These are phyloP conservation scores for Drosophila cardini DNA, from an alignment of 1,140 invertebrate species.

Conservation along the genomic window DNA sequence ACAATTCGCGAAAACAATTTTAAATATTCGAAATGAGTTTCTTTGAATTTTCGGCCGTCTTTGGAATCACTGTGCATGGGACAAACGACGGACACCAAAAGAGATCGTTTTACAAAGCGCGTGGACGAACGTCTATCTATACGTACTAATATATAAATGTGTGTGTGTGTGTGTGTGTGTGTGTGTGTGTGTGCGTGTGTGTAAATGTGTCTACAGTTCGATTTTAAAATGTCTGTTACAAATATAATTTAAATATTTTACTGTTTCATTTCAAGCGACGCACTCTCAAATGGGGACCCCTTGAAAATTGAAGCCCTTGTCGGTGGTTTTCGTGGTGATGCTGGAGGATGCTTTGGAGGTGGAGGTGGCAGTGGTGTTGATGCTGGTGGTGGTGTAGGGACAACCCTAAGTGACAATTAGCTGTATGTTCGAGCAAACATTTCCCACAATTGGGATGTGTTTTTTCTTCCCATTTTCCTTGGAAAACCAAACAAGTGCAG, in stretches of 20 bases:
- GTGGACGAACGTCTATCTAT: constrained; percentile 41
- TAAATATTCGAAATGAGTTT: background rate
- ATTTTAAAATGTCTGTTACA: constrained; percentile 56
- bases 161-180: background rate
- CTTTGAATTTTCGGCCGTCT: background rate
- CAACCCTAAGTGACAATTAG: constrained; percentile 62
- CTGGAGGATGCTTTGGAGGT: background rate
- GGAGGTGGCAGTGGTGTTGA: constrained; percentile 7
- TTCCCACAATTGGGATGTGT: constrained; percentile 52
- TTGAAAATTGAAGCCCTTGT: constrained; percentile 30
- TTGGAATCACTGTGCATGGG: background rate
- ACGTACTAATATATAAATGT: background rate
- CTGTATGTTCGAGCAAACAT: constrained; percentile 41
- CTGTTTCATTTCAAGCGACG: constrained; percentile 24
- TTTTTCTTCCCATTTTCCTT: background rate
- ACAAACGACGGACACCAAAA: constrained; percentile 3
- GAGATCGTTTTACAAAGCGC: constrained; percentile 24
- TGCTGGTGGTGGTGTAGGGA: constrained; percentile 15
- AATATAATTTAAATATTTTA: constrained; percentile 67
- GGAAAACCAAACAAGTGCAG: constrained; percentile 60
- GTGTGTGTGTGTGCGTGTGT: background rate
- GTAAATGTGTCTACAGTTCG: constrained; percentile 50
- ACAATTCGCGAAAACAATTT: background rate
- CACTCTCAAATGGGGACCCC: constrained; percentile 20
- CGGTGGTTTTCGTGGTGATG: constrained; percentile 28